These are phyloP conservation scores for Babylonia areolata DNA, from an alignment of 1,140 invertebrate species.

Conservation along the genomic window DNA sequence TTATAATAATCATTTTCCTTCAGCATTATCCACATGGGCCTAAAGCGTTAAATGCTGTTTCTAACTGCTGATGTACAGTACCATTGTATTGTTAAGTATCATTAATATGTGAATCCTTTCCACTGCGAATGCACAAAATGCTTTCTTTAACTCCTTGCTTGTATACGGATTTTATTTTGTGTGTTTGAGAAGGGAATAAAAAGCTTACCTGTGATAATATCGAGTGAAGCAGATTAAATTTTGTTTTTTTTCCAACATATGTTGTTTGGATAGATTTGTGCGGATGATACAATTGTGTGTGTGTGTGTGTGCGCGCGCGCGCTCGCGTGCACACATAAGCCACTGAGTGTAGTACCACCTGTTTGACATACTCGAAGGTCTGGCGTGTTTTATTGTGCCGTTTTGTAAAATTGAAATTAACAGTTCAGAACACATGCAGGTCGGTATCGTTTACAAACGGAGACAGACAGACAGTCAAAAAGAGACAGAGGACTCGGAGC, in stretches of 20 bases:
- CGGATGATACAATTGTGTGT: neutral
- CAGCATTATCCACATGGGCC: neutral
- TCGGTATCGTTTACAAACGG: too few species aligned
- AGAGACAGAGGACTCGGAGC: too few species aligned
- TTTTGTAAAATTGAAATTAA: too few species aligned
- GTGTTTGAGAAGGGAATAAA: neutral
- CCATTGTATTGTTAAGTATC: neutral
- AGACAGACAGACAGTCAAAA: too few species aligned
- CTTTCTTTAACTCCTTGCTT: too few species aligned
- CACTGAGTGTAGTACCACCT: too few species aligned
- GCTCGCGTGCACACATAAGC: neutral
- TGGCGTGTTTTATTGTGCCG: too few species aligned
- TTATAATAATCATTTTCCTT: too few species aligned
- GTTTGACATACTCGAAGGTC: too few species aligned
- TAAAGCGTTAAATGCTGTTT: neutral
- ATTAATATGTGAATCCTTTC: neutral
- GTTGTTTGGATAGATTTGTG: too few species aligned
- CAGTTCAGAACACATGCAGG: too few species aligned
- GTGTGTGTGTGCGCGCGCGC: neutral
- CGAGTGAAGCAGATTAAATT: neutral
- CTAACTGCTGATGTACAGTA: constrained; percentile 4
- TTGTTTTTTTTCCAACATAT: neutral
- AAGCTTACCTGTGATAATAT: constrained; percentile 2
- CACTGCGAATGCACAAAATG: neutral
- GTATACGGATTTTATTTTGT: neutral